A percentile compares a stretch with the other conserved stretches of the same genome.
Conservation (phyloP, 2,888 invertebrate species). For the Acrobasis repandana region DNA sequence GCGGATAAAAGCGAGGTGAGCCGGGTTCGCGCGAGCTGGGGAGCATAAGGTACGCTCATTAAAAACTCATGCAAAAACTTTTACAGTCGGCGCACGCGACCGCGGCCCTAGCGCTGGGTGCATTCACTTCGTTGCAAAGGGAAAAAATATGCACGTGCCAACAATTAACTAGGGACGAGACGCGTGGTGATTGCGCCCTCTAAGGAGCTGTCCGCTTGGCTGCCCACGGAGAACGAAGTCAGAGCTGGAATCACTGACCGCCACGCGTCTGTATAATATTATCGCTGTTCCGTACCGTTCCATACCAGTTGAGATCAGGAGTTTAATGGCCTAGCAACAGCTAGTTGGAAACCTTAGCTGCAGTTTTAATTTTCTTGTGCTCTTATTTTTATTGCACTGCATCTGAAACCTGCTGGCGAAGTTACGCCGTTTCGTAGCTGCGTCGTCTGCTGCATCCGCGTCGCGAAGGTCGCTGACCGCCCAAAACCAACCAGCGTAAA, state of each 20-base stretch:
- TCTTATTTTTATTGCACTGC: constrained; percentile 55
- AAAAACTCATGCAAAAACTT: constrained; percentile 60
- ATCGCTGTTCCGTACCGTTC: constrained; percentile 53
- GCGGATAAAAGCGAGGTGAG: constrained; percentile 56
- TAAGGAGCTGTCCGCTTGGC: constrained; percentile 56
- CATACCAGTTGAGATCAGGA: constrained; percentile 52
- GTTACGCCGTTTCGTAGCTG: constrained; percentile 50
- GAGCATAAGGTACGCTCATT: constrained; percentile 62
- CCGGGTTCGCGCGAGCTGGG: constrained; percentile 54
- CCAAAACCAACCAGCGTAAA: constrained; percentile 70
- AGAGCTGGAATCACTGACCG: constrained; percentile 60
- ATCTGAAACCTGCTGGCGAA: constrained; percentile 53
- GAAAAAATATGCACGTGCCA: constrained; percentile 76
- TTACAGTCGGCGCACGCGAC: constrained; percentile 62
- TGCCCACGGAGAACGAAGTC: constrained; percentile 62
- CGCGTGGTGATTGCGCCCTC: constrained; percentile 53
- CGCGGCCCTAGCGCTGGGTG: constrained; percentile 56
- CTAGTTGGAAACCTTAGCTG: constrained; percentile 41
- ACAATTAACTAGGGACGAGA: constrained; percentile 69
- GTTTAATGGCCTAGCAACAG: constrained; percentile 56
- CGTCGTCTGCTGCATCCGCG: constrained; percentile 48
- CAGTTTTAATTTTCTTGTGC: constrained; percentile 45
- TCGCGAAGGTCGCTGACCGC: constrained; percentile 76
- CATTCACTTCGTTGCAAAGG: constrained; percentile 55
- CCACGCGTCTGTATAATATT: constrained; percentile 61